Percentiles rank a stretch among this genome's conserved stretches.
Evolutionary conservation across 2,113 vertebrate species (phyloP).

Genomic region (Semnornis frantzii): DNA sequence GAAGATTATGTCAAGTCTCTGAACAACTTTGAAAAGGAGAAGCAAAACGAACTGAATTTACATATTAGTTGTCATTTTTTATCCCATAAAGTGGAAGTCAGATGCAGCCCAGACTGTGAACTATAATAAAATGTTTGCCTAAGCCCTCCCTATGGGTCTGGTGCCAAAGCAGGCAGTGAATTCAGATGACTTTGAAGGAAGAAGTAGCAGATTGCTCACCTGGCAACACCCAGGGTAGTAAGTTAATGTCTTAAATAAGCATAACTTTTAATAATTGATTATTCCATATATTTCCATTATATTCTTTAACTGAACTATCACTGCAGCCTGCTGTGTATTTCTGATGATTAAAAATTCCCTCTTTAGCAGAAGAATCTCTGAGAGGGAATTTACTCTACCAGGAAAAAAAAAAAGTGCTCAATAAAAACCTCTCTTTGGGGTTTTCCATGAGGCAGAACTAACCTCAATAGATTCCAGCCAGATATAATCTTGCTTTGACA

Average conservation of each 20-base stretch:
- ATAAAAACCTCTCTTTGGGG: not conserved
- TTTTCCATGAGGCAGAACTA: not conserved
- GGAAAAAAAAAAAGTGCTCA: not conserved
- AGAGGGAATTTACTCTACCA: not conserved
- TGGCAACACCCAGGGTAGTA: not conserved
- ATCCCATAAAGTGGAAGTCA: constrained; percentile 45
- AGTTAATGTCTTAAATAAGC: not conserved
- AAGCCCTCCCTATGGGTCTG: not conserved
- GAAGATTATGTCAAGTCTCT: constrained; percentile 37
- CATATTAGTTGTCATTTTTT: constrained; percentile 24
- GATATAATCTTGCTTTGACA: not conserved
- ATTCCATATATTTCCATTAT: not conserved
- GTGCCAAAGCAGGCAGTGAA: not conserved
- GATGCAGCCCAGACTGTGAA: constrained; percentile 44
- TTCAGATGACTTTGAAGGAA: not conserved
- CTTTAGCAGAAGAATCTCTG: not conserved
- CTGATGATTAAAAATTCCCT: not conserved
- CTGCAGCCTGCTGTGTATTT: not conserved
- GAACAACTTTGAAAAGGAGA: constrained; percentile 43
- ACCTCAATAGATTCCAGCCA: not conserved
- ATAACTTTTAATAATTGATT: not conserved
- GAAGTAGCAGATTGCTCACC: not conserved
- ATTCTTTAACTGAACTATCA: not conserved
- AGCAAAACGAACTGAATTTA: constrained; percentile 34
- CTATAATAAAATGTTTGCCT: constrained; percentile 1